Conservation (phyloP, 2,113 vertebrate species). For the Colossoma macropomum region DNA sequence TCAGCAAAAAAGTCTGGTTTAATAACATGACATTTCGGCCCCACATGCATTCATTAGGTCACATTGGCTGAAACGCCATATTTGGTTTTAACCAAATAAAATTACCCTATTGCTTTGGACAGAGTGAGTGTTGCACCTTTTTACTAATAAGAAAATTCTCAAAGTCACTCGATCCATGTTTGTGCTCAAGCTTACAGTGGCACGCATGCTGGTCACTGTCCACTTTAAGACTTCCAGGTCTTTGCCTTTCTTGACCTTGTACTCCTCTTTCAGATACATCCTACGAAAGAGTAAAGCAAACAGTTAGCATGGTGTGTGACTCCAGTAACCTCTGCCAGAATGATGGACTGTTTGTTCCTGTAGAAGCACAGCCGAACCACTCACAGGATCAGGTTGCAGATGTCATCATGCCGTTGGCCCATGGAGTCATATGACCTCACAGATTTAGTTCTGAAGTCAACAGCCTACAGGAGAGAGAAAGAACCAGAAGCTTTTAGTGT, state of each 20-base stretch:
- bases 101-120: no score
- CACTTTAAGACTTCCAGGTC: conserved; percentile 85
- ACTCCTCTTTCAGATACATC: conserved; percentile 89
- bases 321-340: background rate
- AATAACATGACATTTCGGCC: no score
- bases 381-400: conserved; percentile 87
- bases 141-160: no score
- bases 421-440: conserved; percentile 89
- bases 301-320: background rate
- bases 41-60: no score
- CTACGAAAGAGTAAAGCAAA: conserved; percentile 64
- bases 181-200: conserved; percentile 73
- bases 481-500: background rate
- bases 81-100: no score
- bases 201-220: conserved; percentile 81
- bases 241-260: conserved; percentile 82
- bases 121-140: no score
- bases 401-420: conserved; percentile 83
- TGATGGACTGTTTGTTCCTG: background rate
- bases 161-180: background rate
- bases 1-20: no score
- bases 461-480: conserved; percentile 75
- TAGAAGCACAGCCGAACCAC: conserved; percentile 61
- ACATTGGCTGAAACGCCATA: no score
- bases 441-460: conserved; percentile 83